Evolutionary conservation across 2,888 invertebrate genomes (phyloP), one percentile per base, ranked within the genome.

Genomic region (Bombyx huttoni): DNA sequence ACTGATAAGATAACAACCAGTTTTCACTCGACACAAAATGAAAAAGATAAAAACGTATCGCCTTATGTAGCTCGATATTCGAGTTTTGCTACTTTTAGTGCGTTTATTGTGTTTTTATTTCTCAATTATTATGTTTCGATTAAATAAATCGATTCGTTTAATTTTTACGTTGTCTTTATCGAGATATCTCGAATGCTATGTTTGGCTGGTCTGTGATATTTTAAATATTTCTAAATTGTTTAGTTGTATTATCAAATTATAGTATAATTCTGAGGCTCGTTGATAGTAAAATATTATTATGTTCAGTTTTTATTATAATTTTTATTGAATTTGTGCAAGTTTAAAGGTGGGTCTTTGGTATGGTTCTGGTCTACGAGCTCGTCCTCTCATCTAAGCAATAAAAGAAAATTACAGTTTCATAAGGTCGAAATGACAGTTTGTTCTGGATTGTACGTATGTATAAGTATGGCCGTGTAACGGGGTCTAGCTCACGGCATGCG

Each of bases 1-100:
- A 7, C 10, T 49, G 70, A 73, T 70, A 64, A 70, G 75, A 73
- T 74, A 72, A 62, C 55, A 49, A 54, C 34, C 60, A 65, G 65
- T 69, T 66, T 73, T 68, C 68, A 67, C 59, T 65, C 64, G 58
- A 58, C 51, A 10, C 34, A 63, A 66, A 64, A 64, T 62, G 52
- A 57, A 57, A 59, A 51, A 52, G 63, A 68, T 70, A 72, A 62
- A 45, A 46, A 24, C 24, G 45, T 3, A 59, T 52, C 52, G 49
- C 24, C 24, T 24, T 24, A 24, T 5, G 24, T 24, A 2, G 24
- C 24, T 46, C 52, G 57, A 60, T 14, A 40, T 45, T 13, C 33
- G 33, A 35, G 50, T 14, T 46, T 46, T 50, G 50, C 24, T 24
- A 50, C 46, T 24, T 9, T 33, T 46, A 45, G 14, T 24, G 5